These are phyloP conservation scores for Morone chrysops DNA, from an alignment of 2,113 vertebrate genomes.

Conservation along the genomic window DNA sequence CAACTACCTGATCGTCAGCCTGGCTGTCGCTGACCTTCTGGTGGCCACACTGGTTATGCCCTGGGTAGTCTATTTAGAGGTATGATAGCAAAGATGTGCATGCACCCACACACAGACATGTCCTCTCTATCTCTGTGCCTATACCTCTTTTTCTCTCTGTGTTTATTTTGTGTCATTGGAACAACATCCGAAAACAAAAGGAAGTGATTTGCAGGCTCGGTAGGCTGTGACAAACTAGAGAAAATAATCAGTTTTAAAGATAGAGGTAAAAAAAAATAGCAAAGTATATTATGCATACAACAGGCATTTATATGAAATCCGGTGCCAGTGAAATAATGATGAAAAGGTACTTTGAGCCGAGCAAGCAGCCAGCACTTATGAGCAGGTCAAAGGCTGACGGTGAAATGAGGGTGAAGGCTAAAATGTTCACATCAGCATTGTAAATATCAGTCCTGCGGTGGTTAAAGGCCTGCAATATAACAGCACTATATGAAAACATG, in stretches of 20 bases:
- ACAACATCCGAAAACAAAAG: background rate
- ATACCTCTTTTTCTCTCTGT: background rate
- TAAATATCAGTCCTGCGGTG: constrained; percentile 38
- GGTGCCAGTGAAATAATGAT: constrained; percentile 1
- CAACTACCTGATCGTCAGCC: constrained; percentile 98
- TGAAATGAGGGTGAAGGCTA: constrained; percentile 35
- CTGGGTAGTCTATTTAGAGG: constrained; percentile 97
- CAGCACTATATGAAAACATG: constrained; percentile 39
- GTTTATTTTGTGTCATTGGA: background rate
- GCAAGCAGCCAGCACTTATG: constrained; percentile 15
- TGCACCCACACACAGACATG: background rate
- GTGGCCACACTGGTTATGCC: constrained; percentile 97
- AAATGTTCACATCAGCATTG: constrained; percentile 50
- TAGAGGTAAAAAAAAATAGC: background rate
- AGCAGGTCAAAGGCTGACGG: constrained; percentile 47
- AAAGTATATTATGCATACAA: background rate
- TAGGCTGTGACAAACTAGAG: background rate
- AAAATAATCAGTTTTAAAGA: background rate
- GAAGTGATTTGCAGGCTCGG: background rate
- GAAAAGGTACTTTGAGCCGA: constrained; percentile 10
- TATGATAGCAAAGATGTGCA: constrained; percentile 69
- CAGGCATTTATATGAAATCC: constrained; percentile 9
- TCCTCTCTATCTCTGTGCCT: background rate
- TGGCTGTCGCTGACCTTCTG: constrained; percentile 96
- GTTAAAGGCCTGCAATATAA: constrained; percentile 41